Percentiles rank a stretch among this genome's conserved stretches.
Evolutionary conservation across 2,113 vertebrate species (phyloP).

Genomic region (Corydoras sp.): DNA sequence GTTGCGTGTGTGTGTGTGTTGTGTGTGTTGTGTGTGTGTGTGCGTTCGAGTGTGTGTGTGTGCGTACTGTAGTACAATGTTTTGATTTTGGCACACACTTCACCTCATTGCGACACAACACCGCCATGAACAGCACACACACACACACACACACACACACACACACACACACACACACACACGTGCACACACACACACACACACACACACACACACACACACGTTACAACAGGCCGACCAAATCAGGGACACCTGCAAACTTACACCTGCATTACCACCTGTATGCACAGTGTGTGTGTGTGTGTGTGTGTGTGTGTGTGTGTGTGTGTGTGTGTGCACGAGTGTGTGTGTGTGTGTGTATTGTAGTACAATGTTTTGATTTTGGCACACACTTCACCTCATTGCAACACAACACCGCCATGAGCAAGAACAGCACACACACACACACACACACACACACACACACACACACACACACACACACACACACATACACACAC

Average conservation of each 20-base stretch:
- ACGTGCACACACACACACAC: too few species aligned
- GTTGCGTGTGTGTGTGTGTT: background rate
- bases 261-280: conserved; percentile 18
- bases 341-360: conserved; percentile 25
- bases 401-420: conserved; percentile 15
- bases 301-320: conserved; percentile 1
- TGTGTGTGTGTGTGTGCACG: conserved; percentile 23
- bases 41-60: too few species aligned
- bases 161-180: too few species aligned
- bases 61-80: too few species aligned
- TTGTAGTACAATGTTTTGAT: conserved; percentile 31
- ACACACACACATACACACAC: too few species aligned
- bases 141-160: conserved; percentile 12
- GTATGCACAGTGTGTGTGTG: conserved; percentile 2
- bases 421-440: conserved; percentile 1
- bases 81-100: too few species aligned
- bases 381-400: conserved; percentile 23
- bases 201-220: too few species aligned
- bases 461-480: too few species aligned
- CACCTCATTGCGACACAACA: too few species aligned
- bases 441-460: too few species aligned
- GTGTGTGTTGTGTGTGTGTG: too few species aligned
- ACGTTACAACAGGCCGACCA: conserved; percentile 23
- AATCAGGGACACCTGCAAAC: conserved; percentile 28
- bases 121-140: too few species aligned